Conservation (phyloP, 2,113 vertebrate species). For the Chaenocephalus aceratus region DNA sequence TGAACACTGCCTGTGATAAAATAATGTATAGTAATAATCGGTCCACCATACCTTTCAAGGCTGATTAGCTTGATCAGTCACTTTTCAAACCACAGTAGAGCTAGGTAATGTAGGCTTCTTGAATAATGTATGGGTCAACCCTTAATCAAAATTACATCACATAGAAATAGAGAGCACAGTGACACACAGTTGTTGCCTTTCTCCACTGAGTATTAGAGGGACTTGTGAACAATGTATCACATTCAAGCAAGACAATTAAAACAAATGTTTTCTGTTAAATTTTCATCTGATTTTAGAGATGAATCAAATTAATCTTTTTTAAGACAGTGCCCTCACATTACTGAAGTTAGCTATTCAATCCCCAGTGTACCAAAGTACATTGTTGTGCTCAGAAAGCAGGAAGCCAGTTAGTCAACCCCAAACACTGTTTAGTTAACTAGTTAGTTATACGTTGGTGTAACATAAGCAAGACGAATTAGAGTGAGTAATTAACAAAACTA, state of each 20-base stretch:
- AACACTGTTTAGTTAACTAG: not conserved
- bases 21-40: constrained; percentile 3
- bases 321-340: too few relatives aligned
- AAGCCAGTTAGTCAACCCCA: not conserved
- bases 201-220: not conserved
- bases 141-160: not conserved
- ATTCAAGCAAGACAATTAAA: not conserved
- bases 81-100: not conserved
- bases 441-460: too few relatives aligned
- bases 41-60: not conserved
- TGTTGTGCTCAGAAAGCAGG: constrained; percentile 12
- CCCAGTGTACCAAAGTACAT: not conserved
- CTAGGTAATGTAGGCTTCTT: constrained; percentile 14
- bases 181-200: not conserved
- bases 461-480: not conserved
- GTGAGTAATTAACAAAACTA: rapidly evolving
- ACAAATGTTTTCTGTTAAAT: not conserved
- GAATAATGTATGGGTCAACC: constrained; percentile 20
- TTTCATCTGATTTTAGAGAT: not conserved
- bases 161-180: not conserved
- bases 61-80: not conserved
- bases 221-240: not conserved
- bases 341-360: not conserved
- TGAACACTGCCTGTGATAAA: constrained; percentile 3
- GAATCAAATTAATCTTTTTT: not conserved